Evolutionary conservation across 2,113 vertebrate genomes (phyloP).

Genomic region (Sakesphorus luctuosus): DNA sequence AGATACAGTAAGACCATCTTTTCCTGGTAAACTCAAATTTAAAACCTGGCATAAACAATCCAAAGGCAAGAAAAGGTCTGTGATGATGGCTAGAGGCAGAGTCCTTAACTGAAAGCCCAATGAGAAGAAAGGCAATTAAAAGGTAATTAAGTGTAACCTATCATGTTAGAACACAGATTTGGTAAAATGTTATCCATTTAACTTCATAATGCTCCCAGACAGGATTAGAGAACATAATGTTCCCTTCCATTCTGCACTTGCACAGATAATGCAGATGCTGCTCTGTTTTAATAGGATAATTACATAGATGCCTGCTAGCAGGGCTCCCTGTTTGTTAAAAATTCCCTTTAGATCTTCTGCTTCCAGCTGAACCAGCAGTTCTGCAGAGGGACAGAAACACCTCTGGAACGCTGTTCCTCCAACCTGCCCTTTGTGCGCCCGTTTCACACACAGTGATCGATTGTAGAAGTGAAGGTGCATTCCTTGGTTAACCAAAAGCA

Average conservation of each 20-base stretch:
- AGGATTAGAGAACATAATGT: slow-evolving; percentile 41
- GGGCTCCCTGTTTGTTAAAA: not conserved
- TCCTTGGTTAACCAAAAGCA: not conserved
- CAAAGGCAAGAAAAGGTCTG: not conserved
- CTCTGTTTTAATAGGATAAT: slow-evolving; percentile 47
- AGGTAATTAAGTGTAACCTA: slow-evolving; percentile 46
- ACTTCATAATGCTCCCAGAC: slow-evolving; percentile 33
- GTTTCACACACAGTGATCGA: not conserved
- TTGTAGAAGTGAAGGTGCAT: not conserved
- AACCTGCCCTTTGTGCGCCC: not conserved
- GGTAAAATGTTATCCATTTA: slow-evolving; percentile 56
- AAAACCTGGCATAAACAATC: not conserved
- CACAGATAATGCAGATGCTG: slow-evolving; percentile 51
- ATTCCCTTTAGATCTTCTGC: not conserved
- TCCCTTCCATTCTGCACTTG: not conserved
- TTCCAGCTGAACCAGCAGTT: not conserved
- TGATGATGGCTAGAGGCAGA: not conserved
- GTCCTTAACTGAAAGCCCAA: not conserved
- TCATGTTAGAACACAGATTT: slow-evolving; percentile 22
- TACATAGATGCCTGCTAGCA: slow-evolving; percentile 17
- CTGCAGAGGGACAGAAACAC: not conserved
- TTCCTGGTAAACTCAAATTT: not conserved
- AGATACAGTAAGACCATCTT: not conserved
- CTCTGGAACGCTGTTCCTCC: not conserved
- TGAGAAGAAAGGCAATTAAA: slow-evolving; percentile 22